A percentile compares a stretch with the other conserved stretches of the same genome.
Evolutionary conservation across 2,113 vertebrate species (phyloP).

Genomic region (Zosterops hypoxanthus): DNA sequence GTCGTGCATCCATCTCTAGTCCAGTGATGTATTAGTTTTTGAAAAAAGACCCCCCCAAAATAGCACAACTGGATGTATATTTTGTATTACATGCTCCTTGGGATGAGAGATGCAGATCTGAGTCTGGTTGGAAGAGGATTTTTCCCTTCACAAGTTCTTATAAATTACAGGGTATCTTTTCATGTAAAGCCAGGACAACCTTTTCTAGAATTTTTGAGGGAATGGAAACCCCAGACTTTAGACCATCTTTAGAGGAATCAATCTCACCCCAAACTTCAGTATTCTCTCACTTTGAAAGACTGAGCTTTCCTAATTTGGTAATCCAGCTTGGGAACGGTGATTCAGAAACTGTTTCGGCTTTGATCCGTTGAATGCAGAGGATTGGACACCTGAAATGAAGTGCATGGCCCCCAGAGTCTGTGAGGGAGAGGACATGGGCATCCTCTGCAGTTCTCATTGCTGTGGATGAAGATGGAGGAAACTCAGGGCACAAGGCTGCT

Average conservation of each 20-base stretch:
- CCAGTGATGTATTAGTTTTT: neutral
- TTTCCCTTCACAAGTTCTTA: neutral
- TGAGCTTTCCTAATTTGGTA: neutral
- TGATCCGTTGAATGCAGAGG: neutral
- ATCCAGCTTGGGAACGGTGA: accelerated
- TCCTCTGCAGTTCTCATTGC: neutral
- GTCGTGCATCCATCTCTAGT: neutral
- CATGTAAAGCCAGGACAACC: neutral
- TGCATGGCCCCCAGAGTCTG: neutral
- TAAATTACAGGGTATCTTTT: neutral
- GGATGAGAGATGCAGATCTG: neutral
- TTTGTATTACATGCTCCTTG: neutral
- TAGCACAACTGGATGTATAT: neutral
- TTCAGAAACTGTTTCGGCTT: neutral
- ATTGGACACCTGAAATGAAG: neutral
- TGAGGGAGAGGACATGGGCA: neutral
- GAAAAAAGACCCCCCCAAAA: neutral
- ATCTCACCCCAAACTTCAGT: neutral
- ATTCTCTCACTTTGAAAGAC: neutral
- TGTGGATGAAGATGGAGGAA: neutral
- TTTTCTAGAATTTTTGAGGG: neutral
- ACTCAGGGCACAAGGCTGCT: accelerated
- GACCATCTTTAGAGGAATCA: neutral
- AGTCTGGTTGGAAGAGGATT: neutral
- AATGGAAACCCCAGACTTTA: neutral